Evolutionary conservation across 2,888 invertebrate genomes (phyloP).

Genomic region (Synanthedon tipuliformis): DNA sequence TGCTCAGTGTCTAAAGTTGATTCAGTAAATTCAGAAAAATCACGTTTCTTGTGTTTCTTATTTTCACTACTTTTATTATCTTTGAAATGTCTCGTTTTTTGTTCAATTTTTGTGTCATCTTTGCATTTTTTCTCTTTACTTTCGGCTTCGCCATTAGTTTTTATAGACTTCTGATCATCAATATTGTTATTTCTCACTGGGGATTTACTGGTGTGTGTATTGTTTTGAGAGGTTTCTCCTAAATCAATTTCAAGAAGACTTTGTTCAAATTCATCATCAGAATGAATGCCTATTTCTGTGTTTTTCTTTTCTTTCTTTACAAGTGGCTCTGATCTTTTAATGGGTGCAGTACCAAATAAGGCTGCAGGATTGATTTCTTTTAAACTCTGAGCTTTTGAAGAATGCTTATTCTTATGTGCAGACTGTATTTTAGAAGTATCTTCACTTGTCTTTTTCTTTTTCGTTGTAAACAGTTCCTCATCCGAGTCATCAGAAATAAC

Average conservation of each 20-base stretch:
- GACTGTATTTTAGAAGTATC: constrained; percentile 17
- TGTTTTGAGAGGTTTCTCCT: constrained; percentile 20
- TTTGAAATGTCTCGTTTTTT: constrained; percentile 1
- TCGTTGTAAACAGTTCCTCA: constrained; percentile 30
- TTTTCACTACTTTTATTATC: constrained; percentile 3
- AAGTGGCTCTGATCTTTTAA: constrained; percentile 67
- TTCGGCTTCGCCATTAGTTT: neutral
- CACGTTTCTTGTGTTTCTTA: constrained; percentile 14
- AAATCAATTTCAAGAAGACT: constrained; percentile 75
- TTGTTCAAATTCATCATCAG: constrained; percentile 78
- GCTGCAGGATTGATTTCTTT: constrained; percentile 60
- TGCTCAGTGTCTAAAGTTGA: constrained; percentile 3
- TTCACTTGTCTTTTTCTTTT: constrained; percentile 22
- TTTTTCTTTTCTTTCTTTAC: constrained; percentile 52
- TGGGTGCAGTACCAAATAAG: constrained; percentile 73
- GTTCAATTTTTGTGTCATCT: constrained; percentile 3
- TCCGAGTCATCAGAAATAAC: constrained; percentile 47
- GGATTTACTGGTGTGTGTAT: constrained; percentile 1
- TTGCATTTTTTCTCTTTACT: neutral
- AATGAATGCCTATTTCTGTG: constrained; percentile 69
- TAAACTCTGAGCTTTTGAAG: constrained; percentile 18
- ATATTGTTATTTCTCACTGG: neutral
- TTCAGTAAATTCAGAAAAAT: constrained; percentile 36
- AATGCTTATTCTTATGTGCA: constrained; percentile 21
- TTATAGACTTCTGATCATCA: no score